phyloP scores from a whole-genome alignment of 2,113 vertebrate genomes.

The Lophotis ruficrista region DNA sequence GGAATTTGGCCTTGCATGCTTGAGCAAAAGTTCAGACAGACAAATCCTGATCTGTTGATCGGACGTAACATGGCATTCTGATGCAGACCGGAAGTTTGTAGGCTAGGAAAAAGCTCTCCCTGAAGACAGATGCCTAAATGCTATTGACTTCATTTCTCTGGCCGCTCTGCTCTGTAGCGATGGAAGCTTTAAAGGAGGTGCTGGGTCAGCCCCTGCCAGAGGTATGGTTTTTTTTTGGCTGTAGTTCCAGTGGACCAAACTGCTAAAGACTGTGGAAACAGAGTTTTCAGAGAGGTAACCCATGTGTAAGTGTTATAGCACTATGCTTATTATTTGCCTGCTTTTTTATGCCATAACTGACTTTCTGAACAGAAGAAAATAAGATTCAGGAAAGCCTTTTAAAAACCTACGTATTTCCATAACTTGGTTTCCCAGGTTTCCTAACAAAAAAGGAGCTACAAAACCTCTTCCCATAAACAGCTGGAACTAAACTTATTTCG shows the following conservation, averaged over 20 bases:
- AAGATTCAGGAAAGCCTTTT: background rate
- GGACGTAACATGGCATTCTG: background rate
- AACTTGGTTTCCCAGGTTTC: background rate
- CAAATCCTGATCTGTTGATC: background rate
- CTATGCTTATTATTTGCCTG: background rate
- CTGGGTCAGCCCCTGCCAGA: background rate
- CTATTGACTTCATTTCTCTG: background rate
- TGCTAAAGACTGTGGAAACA: background rate
- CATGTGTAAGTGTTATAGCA: rapidly evolving
- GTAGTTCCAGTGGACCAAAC: background rate
- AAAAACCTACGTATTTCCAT: background rate
- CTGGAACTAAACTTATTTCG: background rate
- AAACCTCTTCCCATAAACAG: background rate
- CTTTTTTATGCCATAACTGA: background rate
- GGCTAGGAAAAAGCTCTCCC: background rate
- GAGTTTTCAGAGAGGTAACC: background rate
- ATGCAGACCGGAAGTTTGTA: background rate
- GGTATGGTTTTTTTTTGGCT: background rate
- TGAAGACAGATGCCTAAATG: background rate
- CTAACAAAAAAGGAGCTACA: background rate
- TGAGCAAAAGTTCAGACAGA: background rate
- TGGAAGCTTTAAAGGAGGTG: background rate
- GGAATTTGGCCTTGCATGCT: background rate
- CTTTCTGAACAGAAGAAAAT: background rate
- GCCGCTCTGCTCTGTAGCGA: background rate